Evolutionary conservation across 2,797 vertebrate species (phyloP).

Genomic region (Microctenopoma steveboyesi): DNA sequence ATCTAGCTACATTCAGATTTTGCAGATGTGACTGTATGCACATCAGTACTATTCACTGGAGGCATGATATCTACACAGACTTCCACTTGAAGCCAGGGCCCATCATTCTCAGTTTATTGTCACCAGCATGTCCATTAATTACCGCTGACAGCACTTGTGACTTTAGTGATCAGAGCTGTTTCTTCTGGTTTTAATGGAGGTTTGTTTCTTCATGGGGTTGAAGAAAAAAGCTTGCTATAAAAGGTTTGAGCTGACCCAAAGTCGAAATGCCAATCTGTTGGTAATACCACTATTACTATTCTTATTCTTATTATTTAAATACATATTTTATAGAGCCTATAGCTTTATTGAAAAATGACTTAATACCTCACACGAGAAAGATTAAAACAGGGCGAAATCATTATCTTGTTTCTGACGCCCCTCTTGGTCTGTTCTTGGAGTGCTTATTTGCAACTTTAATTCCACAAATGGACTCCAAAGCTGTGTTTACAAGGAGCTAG

Average conservation of each 20-base stretch:
- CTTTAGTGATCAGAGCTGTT: constrained; percentile 36
- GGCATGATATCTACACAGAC: constrained; percentile 65
- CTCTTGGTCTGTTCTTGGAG: constrained; percentile 57
- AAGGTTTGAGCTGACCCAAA: not conserved
- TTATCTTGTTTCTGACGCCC: constrained; percentile 55
- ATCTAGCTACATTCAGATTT: constrained; percentile 76
- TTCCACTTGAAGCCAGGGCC: constrained; percentile 59
- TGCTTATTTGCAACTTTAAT: constrained; percentile 79
- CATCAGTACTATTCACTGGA: constrained; percentile 66
- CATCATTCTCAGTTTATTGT: constrained; percentile 66
- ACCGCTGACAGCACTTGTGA: constrained; percentile 54
- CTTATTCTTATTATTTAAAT: not conserved
- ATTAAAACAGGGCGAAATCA: constrained; percentile 61
- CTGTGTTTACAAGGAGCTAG: constrained; percentile 69
- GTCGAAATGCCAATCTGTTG: not conserved
- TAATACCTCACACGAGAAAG: constrained; percentile 48
- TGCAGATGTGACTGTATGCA: constrained; percentile 76
- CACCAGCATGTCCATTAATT: constrained; percentile 62
- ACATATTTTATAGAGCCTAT: constrained; percentile 42
- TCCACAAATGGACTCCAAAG: constrained; percentile 77
- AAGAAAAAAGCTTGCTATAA: constrained; percentile 1
- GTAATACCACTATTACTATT: no score
- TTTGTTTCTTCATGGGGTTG: constrained; percentile 1
- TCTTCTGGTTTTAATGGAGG: constrained; percentile 7
- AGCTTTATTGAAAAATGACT: constrained; percentile 47